Base-by-base conservation (phyloP, 1,140 invertebrate genomes). In the Tetragonula clypearis region DNA sequence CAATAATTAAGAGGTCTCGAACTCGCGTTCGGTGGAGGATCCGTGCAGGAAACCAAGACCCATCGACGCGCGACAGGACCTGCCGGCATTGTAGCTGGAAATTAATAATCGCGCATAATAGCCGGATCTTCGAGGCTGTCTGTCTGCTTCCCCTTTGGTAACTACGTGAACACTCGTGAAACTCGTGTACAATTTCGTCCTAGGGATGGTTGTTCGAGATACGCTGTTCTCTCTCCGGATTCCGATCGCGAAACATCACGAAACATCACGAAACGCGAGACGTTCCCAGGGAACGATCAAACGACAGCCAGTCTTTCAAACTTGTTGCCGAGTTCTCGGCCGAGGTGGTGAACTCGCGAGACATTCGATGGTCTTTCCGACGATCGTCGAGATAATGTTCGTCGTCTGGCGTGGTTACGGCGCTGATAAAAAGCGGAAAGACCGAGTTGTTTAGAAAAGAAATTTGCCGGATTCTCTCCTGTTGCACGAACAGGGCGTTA, bases 91-190 rank as follows among this genome's bases (percentile, higher is more conserved):
- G 84, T 89, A 77, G 49, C 41, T 53, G 53, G 84, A 86, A 89
- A 89, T 89, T 89, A 89, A 89, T 89, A 89, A 89, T 89, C 87
- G 79, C 60, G 53, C 87, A 88, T 89, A 88, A 89, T 88, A 83
- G 85, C 78, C 83, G 85, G 87, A 88, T 88, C 78, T 88, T n/a
- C 79, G 35, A 75, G 72, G 26, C 75, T n/a, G 55, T 60, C 14
- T 41, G 77, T 49, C 75, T 49, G 41, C 41, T 49, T 49, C 41
- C 8, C 41, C 41, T 0, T 49, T 49, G 41, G 41, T 79, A 84
- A 71, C 77, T 80, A 56, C 58, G 69, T 21, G 23, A 66, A 21
- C 60, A 30, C 65, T 58, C 72, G 58, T 66, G 62, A 73, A 68
- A 23, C 65, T 3, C n/a, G 41, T 41, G 74, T 14, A 23, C 41